phyloP scores from a whole-genome alignment of 2,113 vertebrate genomes.

The Siphamia tubifer region DNA sequence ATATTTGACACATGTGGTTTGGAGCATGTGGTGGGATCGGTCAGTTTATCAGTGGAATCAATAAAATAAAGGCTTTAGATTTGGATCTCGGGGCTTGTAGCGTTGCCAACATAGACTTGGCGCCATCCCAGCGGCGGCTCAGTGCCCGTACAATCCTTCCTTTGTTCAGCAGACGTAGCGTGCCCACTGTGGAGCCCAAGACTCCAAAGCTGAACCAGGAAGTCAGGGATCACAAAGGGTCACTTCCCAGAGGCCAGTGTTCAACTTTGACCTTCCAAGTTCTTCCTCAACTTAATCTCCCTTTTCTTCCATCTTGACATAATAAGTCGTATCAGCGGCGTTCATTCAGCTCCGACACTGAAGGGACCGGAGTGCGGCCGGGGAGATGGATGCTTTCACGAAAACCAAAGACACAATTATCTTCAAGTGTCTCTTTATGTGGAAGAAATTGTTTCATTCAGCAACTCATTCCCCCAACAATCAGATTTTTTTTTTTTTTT shows the following conservation, averaged over 20 bases:
- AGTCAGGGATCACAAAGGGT: conserved; percentile 66
- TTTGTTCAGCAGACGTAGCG: conserved; percentile 50
- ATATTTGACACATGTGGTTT: too few relatives aligned
- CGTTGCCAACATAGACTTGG: conserved; percentile 43
- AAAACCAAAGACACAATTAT: too few relatives aligned
- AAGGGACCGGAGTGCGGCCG: background rate
- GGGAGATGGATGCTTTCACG: background rate
- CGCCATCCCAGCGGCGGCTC: conserved; percentile 6
- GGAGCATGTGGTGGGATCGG: too few relatives aligned
- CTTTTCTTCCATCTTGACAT: conserved; percentile 9
- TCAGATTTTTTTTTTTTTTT: too few relatives aligned
- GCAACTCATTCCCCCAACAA: too few relatives aligned
- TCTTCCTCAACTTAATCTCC: conserved; percentile 39
- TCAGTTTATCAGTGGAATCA: too few relatives aligned
- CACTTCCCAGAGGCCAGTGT: conserved; percentile 66
- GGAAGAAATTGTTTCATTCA: too few relatives aligned
- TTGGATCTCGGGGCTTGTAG: conserved; percentile 24
- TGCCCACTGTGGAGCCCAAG: conserved; percentile 33
- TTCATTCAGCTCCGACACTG: too few relatives aligned
- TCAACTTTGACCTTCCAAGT: conserved; percentile 65
- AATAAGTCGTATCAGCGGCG: too few relatives aligned
- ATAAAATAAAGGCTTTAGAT: too few relatives aligned
- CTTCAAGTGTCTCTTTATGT: too few relatives aligned
- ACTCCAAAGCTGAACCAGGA: conserved; percentile 66
- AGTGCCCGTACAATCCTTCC: conserved; percentile 44